These are phyloP conservation scores for Dicaeum eximium DNA, from an alignment of 2,113 vertebrate genomes.

Conservation along the genomic window DNA sequence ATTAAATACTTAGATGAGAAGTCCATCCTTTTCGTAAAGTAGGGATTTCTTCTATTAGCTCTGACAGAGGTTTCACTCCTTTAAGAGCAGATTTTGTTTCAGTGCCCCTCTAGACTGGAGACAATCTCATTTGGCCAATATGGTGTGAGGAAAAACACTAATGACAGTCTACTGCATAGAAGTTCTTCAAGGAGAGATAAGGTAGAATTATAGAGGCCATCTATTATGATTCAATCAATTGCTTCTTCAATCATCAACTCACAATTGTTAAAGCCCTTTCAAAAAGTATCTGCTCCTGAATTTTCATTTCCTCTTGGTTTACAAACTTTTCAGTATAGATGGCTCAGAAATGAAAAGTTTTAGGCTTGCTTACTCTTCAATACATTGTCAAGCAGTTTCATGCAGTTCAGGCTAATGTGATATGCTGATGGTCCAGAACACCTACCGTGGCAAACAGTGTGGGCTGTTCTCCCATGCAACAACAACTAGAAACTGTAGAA, in stretches of 20 bases:
- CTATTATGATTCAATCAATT: neutral
- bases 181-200: neutral
- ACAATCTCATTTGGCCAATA: neutral
- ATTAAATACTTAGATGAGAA: neutral
- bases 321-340: neutral
- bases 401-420: neutral
- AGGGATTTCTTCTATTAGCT: neutral
- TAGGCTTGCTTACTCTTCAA: neutral
- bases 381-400: neutral
- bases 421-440: neutral
- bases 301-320: neutral
- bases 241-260: neutral
- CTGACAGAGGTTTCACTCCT: neutral
- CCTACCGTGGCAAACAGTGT: fast-evolving
- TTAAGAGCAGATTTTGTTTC: neutral
- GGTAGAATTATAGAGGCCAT: neutral
- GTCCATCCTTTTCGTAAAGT: neutral
- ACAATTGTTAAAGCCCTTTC: neutral
- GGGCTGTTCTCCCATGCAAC: neutral
- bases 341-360: neutral
- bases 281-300: neutral
- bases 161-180: neutral
- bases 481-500: neutral
- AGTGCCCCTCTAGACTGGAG: neutral
- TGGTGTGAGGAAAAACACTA: neutral